Percentiles rank a stretch among this genome's conserved stretches.
These are phyloP conservation scores for Pelmatolapia mariae DNA, from an alignment of 2,113 vertebrate genomes.

Conservation along the genomic window DNA sequence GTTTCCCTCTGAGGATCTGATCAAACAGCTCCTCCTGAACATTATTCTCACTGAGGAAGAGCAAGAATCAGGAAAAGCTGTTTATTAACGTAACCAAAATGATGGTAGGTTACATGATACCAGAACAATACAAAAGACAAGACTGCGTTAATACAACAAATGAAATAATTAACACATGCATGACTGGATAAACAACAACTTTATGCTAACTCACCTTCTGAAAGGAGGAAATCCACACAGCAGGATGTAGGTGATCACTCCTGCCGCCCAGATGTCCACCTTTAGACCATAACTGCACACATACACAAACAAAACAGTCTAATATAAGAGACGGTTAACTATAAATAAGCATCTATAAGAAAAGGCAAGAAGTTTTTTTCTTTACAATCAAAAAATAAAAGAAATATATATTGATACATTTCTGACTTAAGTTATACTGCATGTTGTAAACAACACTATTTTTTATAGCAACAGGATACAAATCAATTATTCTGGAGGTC, in stretches of 20 bases:
- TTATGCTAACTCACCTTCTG: slow-evolving; percentile 71
- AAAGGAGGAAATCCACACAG: slow-evolving; percentile 97
- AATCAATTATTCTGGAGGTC: background rate
- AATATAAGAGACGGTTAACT: background rate
- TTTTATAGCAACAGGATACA: background rate
- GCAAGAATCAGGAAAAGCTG: background rate
- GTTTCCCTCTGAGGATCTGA: slow-evolving; percentile 91
- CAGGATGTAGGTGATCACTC: slow-evolving; percentile 96
- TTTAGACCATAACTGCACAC: slow-evolving; percentile 88
- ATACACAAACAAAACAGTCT: background rate
- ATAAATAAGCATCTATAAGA: background rate
- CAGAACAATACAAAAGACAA: background rate
- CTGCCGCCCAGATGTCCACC: slow-evolving; percentile 97
- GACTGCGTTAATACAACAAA: background rate
- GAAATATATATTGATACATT: background rate
- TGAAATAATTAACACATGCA: background rate
- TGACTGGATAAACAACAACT: background rate
- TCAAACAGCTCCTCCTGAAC: slow-evolving; percentile 97
- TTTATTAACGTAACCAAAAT: background rate
- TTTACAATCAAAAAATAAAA: background rate
- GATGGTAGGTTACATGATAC: background rate
- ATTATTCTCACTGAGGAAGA: slow-evolving; percentile 85
- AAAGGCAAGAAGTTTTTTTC: background rate
- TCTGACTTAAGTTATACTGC: background rate
- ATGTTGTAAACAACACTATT: background rate